These are phyloP conservation scores for Drosophila acutilabella DNA, from an alignment of 2,888 invertebrate species.

Conservation along the genomic window DNA sequence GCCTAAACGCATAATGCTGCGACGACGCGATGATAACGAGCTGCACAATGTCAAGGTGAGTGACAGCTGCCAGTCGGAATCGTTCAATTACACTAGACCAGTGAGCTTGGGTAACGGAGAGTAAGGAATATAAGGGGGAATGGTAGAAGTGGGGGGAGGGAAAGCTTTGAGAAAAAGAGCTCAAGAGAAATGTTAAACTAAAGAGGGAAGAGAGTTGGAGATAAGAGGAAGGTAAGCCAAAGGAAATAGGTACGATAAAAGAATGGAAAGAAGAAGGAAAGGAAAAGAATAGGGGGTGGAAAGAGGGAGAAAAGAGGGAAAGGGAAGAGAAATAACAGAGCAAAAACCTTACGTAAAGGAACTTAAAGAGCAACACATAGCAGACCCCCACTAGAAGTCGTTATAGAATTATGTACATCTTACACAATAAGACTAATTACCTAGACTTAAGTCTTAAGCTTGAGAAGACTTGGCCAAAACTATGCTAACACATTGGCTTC, in stretches of 20 bases:
- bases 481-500: constrained; percentile 1
- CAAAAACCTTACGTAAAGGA: background rate
- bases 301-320: background rate
- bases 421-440: constrained; percentile 5
- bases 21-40: constrained; percentile 84
- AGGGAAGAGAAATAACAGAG: no score
- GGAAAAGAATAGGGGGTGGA: no score
- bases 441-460: background rate
- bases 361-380: no score
- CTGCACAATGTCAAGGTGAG: constrained; percentile 68
- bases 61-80: constrained; percentile 10
- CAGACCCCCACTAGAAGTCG: no score
- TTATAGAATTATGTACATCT: constrained; percentile 24
- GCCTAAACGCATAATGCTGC: constrained; percentile 83
- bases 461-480: constrained; percentile 14
- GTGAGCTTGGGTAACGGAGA: background rate
- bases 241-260: no score
- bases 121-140: background rate
- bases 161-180: no score
- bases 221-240: no score
- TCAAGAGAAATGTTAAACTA: background rate
- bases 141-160: background rate
- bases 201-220: background rate
- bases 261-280: no score
- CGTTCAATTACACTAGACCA: constrained; percentile 41